Conservation (phyloP, 2,888 invertebrate genomes). For the Protonemura montana region DNA sequence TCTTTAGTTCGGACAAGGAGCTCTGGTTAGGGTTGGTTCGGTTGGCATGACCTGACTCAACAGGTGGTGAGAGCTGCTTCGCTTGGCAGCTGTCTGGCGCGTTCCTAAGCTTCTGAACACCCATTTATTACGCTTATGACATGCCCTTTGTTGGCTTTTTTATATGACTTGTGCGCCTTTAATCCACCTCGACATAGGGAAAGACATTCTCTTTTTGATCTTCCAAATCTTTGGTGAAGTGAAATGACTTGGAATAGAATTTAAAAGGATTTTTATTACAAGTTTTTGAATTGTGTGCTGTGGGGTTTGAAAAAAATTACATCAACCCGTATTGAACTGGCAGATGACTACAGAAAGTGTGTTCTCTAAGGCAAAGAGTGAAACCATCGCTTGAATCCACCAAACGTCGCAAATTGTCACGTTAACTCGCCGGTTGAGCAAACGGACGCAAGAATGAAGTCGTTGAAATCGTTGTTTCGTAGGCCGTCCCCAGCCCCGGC, state of each 20-base stretch:
- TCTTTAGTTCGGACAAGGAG: no score
- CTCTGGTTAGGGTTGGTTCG: background rate
- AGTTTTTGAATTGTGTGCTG: background rate
- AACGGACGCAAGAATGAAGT: constrained; percentile 76
- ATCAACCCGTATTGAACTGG: no score
- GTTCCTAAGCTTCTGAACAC: background rate
- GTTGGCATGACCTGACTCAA: constrained; percentile 13
- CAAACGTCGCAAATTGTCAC: no score
- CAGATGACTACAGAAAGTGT: no score
- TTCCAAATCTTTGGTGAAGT: background rate
- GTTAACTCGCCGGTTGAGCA: background rate
- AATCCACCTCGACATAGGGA: background rate
- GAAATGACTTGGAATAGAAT: background rate
- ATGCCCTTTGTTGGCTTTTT: background rate
- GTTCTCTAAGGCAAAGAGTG: no score
- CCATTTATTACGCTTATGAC: constrained; percentile 2
- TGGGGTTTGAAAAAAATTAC: background rate
- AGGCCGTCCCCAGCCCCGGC: constrained; percentile 60
- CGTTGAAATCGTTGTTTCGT: constrained; percentile 90
- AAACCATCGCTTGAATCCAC: no score
- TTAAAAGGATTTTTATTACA: background rate
- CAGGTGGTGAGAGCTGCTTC: constrained; percentile 30
- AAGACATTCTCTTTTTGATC: constrained; percentile 13
- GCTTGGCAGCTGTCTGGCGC: constrained; percentile 1
- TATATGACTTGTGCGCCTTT: background rate